Conservation (phyloP, 2,888 invertebrate genomes). For the Rhagonycha fulva region DNA sequence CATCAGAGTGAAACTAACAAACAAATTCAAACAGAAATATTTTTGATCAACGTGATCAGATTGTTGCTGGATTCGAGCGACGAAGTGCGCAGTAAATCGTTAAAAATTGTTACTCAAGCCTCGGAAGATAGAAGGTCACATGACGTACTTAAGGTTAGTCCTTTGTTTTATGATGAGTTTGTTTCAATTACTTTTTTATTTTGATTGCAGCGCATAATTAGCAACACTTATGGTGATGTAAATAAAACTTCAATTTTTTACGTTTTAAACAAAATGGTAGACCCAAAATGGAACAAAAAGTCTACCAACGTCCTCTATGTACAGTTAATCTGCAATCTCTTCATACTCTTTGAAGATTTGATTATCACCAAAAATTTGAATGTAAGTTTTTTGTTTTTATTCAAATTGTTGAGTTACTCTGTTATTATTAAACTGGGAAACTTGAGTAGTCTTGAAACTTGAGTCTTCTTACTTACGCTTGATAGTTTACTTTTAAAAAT, state of each 20-base stretch:
- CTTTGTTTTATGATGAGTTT: not conserved
- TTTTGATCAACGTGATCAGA: constrained; percentile 3
- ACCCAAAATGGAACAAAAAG: constrained; percentile 14
- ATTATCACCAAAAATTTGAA: constrained; percentile 9
- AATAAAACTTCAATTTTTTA: constrained; percentile 2
- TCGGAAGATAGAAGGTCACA: constrained; percentile 4
- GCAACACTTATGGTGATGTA: not conserved
- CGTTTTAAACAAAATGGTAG: not conserved
- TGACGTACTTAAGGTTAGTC: constrained; percentile 1
- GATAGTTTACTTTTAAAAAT: too few species aligned
- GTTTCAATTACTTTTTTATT: not conserved
- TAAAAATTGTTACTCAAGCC: constrained; percentile 6
- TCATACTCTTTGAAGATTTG: constrained; percentile 5
- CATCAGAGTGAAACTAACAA: constrained; percentile 4
- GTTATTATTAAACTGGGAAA: too few species aligned
- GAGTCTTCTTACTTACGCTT: too few species aligned
- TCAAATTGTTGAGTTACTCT: too few species aligned
- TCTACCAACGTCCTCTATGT: constrained; percentile 9
- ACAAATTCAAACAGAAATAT: constrained; percentile 5
- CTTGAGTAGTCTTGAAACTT: too few species aligned
- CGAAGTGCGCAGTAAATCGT: not conserved
- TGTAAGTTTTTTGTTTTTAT: not conserved
- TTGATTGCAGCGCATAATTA: constrained; percentile 11
- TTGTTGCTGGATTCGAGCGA: constrained; percentile 3
- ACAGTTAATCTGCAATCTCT: constrained; percentile 11